A percentile compares a stretch with the other conserved stretches of the same genome.
phyloP scores from a whole-genome alignment of 2,888 invertebrate genomes.

The Mesorhabditis belari region DNA sequence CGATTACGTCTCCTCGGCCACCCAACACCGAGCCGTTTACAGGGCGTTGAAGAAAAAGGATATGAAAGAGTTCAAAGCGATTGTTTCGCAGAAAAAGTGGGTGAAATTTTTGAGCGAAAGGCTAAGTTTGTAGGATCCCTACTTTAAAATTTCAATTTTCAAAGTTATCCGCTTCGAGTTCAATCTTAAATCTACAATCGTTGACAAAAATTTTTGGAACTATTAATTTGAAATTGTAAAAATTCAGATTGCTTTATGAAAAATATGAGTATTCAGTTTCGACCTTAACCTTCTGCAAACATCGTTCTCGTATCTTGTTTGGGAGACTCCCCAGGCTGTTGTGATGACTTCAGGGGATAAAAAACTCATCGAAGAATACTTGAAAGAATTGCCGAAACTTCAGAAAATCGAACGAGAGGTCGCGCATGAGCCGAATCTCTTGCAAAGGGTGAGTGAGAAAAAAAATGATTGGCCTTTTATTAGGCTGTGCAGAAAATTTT shows the following conservation, averaged over 20 bases:
- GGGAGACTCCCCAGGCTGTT: slow-evolving; percentile 5
- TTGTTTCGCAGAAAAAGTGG: slow-evolving; percentile 19
- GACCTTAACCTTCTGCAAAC: background rate
- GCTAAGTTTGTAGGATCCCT: background rate
- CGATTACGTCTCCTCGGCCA: slow-evolving; percentile 12
- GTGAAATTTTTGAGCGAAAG: background rate
- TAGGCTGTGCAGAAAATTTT: no score
- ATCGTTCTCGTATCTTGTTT: slow-evolving; percentile 13
- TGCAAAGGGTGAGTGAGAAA: slow-evolving; percentile 19
- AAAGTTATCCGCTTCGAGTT: no score
- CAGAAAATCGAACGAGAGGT: slow-evolving; percentile 6
- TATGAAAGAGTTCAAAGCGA: slow-evolving; percentile 18
- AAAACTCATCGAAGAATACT: slow-evolving; percentile 18
- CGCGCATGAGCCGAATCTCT: slow-evolving; percentile 21
- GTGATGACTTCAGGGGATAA: slow-evolving; percentile 9
- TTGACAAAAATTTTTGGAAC: no score
- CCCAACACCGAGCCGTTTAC: slow-evolving; percentile 18
- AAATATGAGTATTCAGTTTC: background rate
- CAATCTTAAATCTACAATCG: no score
- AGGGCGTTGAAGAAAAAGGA: slow-evolving; percentile 17
- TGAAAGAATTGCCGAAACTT: slow-evolving; percentile 14
- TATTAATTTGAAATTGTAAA: no score
- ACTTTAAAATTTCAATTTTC: no score
- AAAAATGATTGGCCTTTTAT: no score
- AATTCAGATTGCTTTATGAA: no score